phyloP scores from a whole-genome alignment of 2,113 vertebrate genomes.

The Phalacrocorax carbo region DNA sequence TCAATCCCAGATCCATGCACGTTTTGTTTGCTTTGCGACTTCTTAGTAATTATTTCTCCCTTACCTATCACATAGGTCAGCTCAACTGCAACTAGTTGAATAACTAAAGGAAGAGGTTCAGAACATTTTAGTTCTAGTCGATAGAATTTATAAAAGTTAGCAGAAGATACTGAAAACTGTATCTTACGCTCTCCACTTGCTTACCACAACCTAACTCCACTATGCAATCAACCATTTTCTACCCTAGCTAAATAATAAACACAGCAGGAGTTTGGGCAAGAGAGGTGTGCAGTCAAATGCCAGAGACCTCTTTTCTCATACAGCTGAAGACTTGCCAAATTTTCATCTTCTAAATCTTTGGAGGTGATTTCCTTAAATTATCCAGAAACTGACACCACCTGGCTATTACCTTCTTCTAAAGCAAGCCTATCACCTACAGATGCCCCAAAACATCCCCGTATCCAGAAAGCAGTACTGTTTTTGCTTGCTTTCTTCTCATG shows the following conservation, averaged over 20 bases:
- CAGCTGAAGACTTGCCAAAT: not conserved
- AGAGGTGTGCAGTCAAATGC: not conserved
- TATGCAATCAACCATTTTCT: not conserved
- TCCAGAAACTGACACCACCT: not conserved
- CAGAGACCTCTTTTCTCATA: not conserved
- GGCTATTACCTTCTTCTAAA: not conserved
- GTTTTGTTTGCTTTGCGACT: not conserved
- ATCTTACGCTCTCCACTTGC: not conserved
- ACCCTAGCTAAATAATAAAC: not conserved
- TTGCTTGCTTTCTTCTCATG: not conserved
- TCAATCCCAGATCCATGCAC: not conserved
- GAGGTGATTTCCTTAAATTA: not conserved
- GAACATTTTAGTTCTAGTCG: not conserved
- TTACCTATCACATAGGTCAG: not conserved
- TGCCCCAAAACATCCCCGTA: accelerated
- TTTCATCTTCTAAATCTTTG: not conserved
- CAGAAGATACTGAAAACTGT: not conserved
- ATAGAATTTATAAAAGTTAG: not conserved
- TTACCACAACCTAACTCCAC: not conserved
- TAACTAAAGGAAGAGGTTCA: not conserved
- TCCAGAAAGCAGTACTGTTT: not conserved
- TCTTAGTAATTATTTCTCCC: conserved; percentile 18
- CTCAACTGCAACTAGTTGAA: not conserved
- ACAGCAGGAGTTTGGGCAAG: not conserved
- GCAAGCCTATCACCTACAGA: not conserved